Evolutionary conservation across 1,140 invertebrate genomes (phyloP).

Genomic region (Trichonephila clavata): DNA sequence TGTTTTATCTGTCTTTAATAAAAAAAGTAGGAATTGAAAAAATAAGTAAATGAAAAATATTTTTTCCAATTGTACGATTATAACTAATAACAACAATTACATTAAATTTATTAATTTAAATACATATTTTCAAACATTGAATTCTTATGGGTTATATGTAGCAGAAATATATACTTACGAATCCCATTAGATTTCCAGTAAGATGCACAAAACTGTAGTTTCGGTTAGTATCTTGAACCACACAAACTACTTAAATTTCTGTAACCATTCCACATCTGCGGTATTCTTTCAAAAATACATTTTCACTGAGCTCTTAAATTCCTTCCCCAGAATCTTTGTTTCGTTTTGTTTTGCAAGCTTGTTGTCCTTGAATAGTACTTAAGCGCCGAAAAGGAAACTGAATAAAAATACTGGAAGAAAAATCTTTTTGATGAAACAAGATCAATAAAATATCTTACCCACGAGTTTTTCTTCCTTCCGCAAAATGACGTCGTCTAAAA

Average conservation of each 20-base stretch:
- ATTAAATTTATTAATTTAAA: no score
- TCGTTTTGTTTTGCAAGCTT: neutral
- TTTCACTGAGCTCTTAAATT: constrained; percentile 2
- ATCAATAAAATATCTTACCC: constrained; percentile 62
- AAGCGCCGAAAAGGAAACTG: constrained; percentile 15
- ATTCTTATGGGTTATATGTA: no score
- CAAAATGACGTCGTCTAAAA: constrained; percentile 41
- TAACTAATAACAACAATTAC: no score
- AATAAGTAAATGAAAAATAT: no score
- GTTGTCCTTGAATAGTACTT: constrained; percentile 11
- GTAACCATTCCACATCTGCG: neutral
- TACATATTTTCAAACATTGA: no score
- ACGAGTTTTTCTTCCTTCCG: constrained; percentile 20
- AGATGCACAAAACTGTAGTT: no score
- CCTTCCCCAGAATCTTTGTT: neutral
- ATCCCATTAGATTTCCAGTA: no score
- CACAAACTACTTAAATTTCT: neutral
- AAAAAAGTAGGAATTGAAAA: no score
- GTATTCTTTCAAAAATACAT: constrained; percentile 24
- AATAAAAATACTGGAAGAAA: constrained; percentile 57
- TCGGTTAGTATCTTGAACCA: neutral
- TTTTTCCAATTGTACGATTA: no score
- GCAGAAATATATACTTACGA: no score
- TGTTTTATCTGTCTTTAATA: no score
- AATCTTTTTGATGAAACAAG: constrained; percentile 46